Conservation (phyloP, 2,888 invertebrate genomes). For the Caenorhabditis sp. region DNA sequence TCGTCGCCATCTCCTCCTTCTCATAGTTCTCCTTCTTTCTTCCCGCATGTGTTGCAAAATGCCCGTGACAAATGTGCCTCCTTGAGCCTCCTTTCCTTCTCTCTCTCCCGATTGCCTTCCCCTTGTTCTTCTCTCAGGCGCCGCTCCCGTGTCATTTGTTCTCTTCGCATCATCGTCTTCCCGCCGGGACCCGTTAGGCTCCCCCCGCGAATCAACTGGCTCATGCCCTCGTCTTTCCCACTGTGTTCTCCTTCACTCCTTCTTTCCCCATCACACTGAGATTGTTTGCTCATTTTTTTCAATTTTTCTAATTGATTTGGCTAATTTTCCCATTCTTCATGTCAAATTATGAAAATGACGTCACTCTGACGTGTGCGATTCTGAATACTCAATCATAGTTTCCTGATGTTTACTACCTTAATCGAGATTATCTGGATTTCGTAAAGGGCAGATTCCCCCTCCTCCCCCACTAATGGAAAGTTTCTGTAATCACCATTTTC, state of each 20-base stretch:
- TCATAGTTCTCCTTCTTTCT: conserved; percentile 3
- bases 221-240: not conserved
- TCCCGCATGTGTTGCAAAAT: conserved; percentile 46
- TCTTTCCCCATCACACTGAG: no score
- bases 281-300: no score
- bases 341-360: no score
- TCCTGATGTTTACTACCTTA: no score
- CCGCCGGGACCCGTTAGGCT: not conserved
- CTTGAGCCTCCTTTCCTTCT: not conserved
- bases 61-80: conserved; percentile 49
- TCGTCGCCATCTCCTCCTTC: conserved; percentile 16
- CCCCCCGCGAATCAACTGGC: conserved; percentile 14
- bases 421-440: no score
- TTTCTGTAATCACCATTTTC: no score
- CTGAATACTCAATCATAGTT: no score
- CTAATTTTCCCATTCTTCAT: no score
- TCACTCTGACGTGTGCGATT: no score
- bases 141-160: conserved; percentile 31
- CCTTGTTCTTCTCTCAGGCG: conserved; percentile 21
- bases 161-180: conserved; percentile 16
- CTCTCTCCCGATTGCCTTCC: conserved; percentile 24
- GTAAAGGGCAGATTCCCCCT: no score
- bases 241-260: conserved; percentile 2
- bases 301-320: not conserved
- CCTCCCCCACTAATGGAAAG: no score